Evolutionary conservation across 2,113 vertebrate species (phyloP).

Genomic region (Hemiprocne comata): DNA sequence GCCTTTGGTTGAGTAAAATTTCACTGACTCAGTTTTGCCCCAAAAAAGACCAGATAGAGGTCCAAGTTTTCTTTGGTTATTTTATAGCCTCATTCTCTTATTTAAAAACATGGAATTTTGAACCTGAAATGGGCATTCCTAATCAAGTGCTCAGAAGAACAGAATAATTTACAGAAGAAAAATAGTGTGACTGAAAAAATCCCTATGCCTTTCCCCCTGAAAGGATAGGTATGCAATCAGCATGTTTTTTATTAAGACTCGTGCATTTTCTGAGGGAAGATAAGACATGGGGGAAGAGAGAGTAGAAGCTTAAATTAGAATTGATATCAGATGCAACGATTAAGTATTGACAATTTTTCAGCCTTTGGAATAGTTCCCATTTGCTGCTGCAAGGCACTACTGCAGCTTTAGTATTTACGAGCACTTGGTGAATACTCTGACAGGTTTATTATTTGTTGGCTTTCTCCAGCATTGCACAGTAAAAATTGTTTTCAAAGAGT

Average conservation of each 20-base stretch:
- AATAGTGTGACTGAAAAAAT: not conserved
- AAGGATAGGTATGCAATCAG: not conserved
- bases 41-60: not conserved
- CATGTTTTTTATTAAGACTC: not conserved
- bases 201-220: not conserved
- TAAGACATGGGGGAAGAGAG: not conserved
- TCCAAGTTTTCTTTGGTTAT: not conserved
- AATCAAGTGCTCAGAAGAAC: not conserved
- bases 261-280: constrained; percentile 6
- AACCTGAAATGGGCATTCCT: not conserved
- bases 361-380: constrained; percentile 51
- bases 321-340: constrained; percentile 67
- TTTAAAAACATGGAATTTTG: not conserved
- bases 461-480: constrained; percentile 79
- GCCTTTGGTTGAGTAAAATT: not conserved
- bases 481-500: constrained; percentile 81
- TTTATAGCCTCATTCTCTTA: not conserved
- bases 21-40: not conserved
- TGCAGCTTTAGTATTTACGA: constrained; percentile 74
- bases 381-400: constrained; percentile 56
- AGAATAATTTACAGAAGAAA: not conserved
- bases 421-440: constrained; percentile 71
- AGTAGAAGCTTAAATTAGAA: constrained; percentile 45
- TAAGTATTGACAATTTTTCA: constrained; percentile 67
- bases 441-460: constrained; percentile 85